Evolutionary conservation across 2,113 vertebrate species (phyloP).

Genomic region (Empidonax traillii): DNA sequence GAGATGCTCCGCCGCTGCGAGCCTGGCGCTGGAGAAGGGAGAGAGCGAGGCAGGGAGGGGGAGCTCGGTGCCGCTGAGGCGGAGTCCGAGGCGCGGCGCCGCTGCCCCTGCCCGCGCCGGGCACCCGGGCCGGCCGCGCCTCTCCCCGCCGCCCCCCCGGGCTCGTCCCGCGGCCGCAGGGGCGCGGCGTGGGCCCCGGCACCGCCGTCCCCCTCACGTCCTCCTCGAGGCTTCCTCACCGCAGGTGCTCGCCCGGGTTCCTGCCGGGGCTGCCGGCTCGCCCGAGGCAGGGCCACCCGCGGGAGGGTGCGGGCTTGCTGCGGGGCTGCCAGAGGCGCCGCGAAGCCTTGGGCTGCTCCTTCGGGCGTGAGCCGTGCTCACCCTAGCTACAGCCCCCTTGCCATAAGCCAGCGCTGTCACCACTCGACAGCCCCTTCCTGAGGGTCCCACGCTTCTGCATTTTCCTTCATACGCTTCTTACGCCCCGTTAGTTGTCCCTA

Average conservation of each 20-base stretch:
- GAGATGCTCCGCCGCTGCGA: slow-evolving; percentile 35
- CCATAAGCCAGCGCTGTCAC: background rate
- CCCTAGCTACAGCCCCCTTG: background rate
- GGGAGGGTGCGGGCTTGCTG: background rate
- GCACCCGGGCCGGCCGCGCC: slow-evolving; percentile 51
- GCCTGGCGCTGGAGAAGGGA: slow-evolving; percentile 9
- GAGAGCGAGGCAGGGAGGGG: background rate
- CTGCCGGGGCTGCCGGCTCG: background rate
- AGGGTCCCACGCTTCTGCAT: background rate
- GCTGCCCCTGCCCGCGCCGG: slow-evolving; percentile 19
- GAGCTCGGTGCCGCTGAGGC: slow-evolving; percentile 62
- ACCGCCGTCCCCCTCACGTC: slow-evolving; percentile 54
- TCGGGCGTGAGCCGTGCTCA: background rate
- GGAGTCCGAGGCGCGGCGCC: slow-evolving; percentile 63
- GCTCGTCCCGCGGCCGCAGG: background rate
- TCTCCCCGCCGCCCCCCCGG: background rate
- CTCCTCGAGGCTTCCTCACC: background rate
- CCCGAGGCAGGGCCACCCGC: background rate
- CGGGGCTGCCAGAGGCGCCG: background rate
- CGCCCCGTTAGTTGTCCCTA: background rate
- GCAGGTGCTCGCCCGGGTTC: background rate
- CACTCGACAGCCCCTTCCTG: background rate
- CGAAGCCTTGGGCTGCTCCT: background rate
- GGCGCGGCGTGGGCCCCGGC: background rate
- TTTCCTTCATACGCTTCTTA: background rate